Conservation (phyloP, 2,888 invertebrate genomes). For the Protodeltote pygarga region DNA sequence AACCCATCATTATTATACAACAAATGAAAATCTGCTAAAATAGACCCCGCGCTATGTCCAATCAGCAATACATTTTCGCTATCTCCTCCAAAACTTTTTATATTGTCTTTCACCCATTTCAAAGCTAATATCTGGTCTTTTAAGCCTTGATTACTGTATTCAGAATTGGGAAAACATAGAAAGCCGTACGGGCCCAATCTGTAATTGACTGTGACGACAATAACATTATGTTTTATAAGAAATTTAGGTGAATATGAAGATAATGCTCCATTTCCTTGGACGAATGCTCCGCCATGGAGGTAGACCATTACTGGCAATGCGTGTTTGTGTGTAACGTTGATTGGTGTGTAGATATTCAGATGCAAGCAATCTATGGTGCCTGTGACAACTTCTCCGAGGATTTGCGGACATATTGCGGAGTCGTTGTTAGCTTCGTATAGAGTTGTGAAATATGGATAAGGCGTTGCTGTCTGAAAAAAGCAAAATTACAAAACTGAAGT, state of each 20-base stretch:
- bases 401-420: constrained; percentile 19
- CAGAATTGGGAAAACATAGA: constrained; percentile 13
- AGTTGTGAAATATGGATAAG: constrained; percentile 13
- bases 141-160: constrained; percentile 28
- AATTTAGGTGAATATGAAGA: constrained; percentile 4
- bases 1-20: constrained; percentile 5
- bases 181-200: constrained; percentile 30
- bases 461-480: constrained; percentile 12
- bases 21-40: constrained; percentile 7
- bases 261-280: background rate
- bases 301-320: constrained; percentile 28
- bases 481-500: too few species aligned
- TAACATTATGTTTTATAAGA: constrained; percentile 15
- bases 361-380: constrained; percentile 25
- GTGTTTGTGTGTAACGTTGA: background rate
- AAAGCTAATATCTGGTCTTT: constrained; percentile 35
- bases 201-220: constrained; percentile 30
- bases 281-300: constrained; percentile 24
- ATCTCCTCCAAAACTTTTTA: constrained; percentile 30
- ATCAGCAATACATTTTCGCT: constrained; percentile 7
- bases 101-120: constrained; percentile 30
- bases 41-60: constrained; percentile 30
- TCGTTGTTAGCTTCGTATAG: constrained; percentile 5
- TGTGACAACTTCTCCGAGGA: background rate
- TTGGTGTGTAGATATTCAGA: constrained; percentile 29